A percentile compares a stretch with the other conserved stretches of the same genome.
These are phyloP conservation scores for Chanos chanos DNA, from an alignment of 2,797 vertebrate species.

Conservation along the genomic window DNA sequence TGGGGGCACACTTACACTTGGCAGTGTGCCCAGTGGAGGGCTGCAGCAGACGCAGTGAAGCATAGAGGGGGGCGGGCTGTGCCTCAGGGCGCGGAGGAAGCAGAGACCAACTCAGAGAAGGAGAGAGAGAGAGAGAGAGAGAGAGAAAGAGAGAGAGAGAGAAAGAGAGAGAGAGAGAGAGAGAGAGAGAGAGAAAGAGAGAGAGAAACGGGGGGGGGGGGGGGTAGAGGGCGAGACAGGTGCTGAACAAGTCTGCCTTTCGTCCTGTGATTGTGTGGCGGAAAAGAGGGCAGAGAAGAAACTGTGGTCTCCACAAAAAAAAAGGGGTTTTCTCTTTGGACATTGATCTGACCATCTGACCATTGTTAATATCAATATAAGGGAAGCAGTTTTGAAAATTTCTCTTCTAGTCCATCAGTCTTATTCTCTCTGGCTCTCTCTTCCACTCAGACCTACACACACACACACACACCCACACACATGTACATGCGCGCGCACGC, in stretches of 20 bases:
- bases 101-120: conserved; percentile 55
- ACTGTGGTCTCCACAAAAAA: too few relatives aligned
- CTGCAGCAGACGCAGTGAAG: conserved; percentile 55
- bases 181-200: conserved; percentile 38
- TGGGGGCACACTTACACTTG: conserved; percentile 65
- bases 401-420: too few relatives aligned
- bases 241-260: too few relatives aligned
- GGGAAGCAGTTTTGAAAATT: conserved; percentile 63
- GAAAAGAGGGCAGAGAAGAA: conserved; percentile 42
- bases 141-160: conserved; percentile 25
- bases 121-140: not conserved
- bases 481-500: too few relatives aligned
- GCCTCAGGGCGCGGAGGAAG: conserved; percentile 69
- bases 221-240: conserved; percentile 46
- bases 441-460: not conserved
- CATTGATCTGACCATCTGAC: too few relatives aligned
- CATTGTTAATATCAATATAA: too few relatives aligned
- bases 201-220: conserved; percentile 9
- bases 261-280: too few relatives aligned
- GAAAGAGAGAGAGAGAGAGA: conserved; percentile 24
- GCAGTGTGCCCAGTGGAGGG: conserved; percentile 46
- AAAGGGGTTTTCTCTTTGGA: too few relatives aligned
- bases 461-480: not conserved
- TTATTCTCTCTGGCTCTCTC: not conserved
- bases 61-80: conserved; percentile 64